Evolutionary conservation across 2,888 invertebrate species (phyloP).

Genomic region (Microplitis manilae): DNA sequence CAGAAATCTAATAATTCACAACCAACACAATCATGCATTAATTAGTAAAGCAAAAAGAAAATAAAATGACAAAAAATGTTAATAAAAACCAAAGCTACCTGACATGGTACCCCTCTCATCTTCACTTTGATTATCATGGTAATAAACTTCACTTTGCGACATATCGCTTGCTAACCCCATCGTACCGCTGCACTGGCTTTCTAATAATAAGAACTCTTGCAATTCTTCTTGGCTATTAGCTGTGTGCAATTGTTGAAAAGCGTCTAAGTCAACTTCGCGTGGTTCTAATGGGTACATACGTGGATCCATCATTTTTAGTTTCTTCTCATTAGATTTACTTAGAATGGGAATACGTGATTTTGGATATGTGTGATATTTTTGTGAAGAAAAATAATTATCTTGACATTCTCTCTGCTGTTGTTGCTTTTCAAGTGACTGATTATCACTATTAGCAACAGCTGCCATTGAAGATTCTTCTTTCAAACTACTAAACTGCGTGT

Average conservation of each 20-base stretch:
- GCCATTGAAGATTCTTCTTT: constrained; percentile 25
- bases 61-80: constrained; percentile 34
- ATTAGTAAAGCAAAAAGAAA: constrained; percentile 38
- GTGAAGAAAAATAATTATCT: constrained; percentile 49
- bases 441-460: constrained; percentile 15
- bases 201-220: constrained; percentile 76
- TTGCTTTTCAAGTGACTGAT: neutral
- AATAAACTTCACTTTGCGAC: constrained; percentile 61
- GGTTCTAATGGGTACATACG: constrained; percentile 75
- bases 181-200: constrained; percentile 74
- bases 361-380: constrained; percentile 75
- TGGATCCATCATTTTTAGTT: constrained; percentile 59
- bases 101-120: constrained; percentile 67
- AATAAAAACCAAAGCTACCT: constrained; percentile 56
- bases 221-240: constrained; percentile 77
- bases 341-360: constrained; percentile 71
- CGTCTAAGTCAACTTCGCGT: constrained; percentile 75
- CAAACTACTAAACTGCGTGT: constrained; percentile 32
- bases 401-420: constrained; percentile 15
- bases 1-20: constrained; percentile 65
- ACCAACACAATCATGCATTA: constrained; percentile 53
- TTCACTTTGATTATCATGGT: constrained; percentile 58
- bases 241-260: constrained; percentile 75
- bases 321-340: constrained; percentile 56
- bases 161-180: constrained; percentile 74